Conservation (phyloP, 2,797 vertebrate species). For the Cossypha heuglini region DNA sequence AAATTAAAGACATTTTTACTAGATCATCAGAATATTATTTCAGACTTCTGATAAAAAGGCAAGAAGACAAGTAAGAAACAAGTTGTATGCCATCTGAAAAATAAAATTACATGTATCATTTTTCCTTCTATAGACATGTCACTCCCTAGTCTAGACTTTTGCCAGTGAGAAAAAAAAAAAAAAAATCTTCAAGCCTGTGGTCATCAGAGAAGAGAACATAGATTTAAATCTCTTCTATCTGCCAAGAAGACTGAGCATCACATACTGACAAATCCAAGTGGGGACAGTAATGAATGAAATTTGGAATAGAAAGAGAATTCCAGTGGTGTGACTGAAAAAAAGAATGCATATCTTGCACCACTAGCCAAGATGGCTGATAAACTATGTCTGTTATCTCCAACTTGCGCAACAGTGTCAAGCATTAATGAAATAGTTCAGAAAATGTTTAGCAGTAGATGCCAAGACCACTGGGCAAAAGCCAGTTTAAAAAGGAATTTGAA, state of each 20-base stretch:
- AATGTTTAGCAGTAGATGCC: neutral
- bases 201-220: neutral
- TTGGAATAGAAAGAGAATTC: neutral
- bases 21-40: neutral
- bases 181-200: neutral
- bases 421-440: neutral
- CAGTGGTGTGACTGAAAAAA: neutral
- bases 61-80: constrained; percentile 1
- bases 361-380: neutral
- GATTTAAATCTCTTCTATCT: neutral
- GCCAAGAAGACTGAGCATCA: neutral
- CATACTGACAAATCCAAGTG: neutral
- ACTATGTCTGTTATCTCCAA: neutral
- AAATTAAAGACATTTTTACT: neutral
- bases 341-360: neutral
- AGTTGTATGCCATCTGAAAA: neutral
- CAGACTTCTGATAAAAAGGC: neutral
- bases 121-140: neutral
- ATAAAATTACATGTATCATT: neutral
- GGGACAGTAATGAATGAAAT: neutral
- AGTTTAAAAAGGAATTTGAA: neutral
- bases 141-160: neutral
- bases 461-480: neutral
- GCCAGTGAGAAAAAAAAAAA: neutral
- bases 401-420: neutral